These are phyloP conservation scores for Copidosoma floridanum DNA, from an alignment of 1,140 invertebrate species.

Conservation along the genomic window DNA sequence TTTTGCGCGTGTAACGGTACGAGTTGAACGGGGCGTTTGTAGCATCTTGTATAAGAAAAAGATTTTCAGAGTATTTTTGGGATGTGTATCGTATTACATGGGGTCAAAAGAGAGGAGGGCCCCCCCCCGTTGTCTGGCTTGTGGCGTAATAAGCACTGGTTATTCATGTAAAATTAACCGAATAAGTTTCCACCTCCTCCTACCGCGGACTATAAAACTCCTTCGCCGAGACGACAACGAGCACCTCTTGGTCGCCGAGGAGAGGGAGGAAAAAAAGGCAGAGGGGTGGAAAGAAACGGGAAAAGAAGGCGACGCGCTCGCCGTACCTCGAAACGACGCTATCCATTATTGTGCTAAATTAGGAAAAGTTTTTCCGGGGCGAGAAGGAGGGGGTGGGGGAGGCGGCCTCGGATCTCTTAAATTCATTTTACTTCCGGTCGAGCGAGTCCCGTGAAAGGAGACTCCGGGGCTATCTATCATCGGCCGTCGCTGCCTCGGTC, in stretches of 20 bases:
- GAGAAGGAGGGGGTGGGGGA: neutral
- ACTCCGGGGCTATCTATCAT: conserved; percentile 51
- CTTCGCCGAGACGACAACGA: neutral
- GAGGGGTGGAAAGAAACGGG: too few relatives aligned
- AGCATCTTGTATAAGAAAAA: too few relatives aligned
- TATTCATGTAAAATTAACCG: conserved; percentile 31
- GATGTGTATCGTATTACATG: too few relatives aligned
- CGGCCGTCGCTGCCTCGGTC: conserved; percentile 44
- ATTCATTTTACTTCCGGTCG: conserved; percentile 54
- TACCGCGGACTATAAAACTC: conserved; percentile 24
- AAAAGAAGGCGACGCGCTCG: neutral
- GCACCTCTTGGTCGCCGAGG: neutral
- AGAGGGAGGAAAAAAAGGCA: neutral
- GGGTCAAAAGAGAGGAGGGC: too few relatives aligned
- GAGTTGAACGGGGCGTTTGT: too few relatives aligned
- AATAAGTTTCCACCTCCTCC: conserved; percentile 19
- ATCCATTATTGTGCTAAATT: conserved; percentile 44
- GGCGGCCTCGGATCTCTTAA: conserved; percentile 48
- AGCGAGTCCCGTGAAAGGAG: conserved; percentile 47
- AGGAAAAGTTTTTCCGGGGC: conserved; percentile 37
- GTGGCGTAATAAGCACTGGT: conserved; percentile 26
- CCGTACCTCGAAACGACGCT: conserved; percentile 27
- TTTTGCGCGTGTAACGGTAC: too few relatives aligned
- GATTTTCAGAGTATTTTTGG: too few relatives aligned
- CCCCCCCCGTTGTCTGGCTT: too few relatives aligned